These are phyloP conservation scores for Drosophila baimaii DNA, from an alignment of 1,140 invertebrate species.

Conservation along the genomic window DNA sequence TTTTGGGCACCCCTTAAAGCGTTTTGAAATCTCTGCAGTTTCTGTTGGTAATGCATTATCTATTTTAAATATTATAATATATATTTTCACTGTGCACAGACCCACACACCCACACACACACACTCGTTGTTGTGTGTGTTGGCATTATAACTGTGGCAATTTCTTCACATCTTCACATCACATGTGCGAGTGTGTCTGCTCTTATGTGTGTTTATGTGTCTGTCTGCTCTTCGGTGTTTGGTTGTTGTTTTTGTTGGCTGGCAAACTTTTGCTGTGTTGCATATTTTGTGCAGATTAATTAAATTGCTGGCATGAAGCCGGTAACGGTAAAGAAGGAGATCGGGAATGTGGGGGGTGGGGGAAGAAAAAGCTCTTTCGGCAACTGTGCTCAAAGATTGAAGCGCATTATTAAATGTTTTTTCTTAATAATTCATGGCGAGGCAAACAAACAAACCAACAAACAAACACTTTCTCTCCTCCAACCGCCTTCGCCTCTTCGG, in stretches of 20 bases:
- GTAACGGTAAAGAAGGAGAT: slow-evolving; percentile 27
- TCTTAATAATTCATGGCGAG: slow-evolving; percentile 51
- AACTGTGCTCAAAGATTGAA: slow-evolving; percentile 50
- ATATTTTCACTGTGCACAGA: slow-evolving; percentile 5
- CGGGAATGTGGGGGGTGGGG: not conserved
- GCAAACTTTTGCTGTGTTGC: slow-evolving; percentile 78
- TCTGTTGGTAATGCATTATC: not conserved
- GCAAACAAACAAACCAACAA: slow-evolving; percentile 26
- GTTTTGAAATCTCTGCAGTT: not conserved
- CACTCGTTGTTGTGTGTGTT: slow-evolving; percentile 53
- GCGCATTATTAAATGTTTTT: slow-evolving; percentile 63
- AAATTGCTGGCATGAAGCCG: slow-evolving; percentile 71
- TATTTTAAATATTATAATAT: not conserved
- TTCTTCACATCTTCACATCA: slow-evolving; percentile 34
- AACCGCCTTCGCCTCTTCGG: not conserved
- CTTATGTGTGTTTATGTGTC: slow-evolving; percentile 31
- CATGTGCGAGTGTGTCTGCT: slow-evolving; percentile 27
- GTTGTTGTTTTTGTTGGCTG: slow-evolving; percentile 42
- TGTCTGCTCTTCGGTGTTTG: slow-evolving; percentile 21
- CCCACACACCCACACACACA: slow-evolving; percentile 21
- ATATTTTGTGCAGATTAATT: slow-evolving; percentile 82
- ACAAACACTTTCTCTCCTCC: slow-evolving; percentile 23
- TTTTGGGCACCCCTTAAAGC: no score
- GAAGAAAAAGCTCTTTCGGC: slow-evolving; percentile 30
- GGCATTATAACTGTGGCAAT: slow-evolving; percentile 68